Base-by-base conservation (phyloP, 2,888 invertebrate species). In the Apeira syringaria region DNA sequence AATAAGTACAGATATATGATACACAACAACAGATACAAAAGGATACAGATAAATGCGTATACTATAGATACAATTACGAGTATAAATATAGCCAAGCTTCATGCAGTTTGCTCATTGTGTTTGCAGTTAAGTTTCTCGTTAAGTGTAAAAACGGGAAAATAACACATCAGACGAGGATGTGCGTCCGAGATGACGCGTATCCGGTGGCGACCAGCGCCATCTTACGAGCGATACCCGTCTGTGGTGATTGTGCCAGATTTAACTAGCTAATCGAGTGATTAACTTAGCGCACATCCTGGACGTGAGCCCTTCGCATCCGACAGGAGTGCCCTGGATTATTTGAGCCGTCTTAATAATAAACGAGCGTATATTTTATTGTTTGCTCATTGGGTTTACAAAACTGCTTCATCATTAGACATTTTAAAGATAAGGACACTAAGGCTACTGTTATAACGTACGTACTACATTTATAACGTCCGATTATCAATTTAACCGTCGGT, bases 171-270 rank as follows among this genome's bases (percentile, higher is more conserved):
- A 68, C 61, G 73, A 80, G 86, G 83, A 85, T 80, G 81, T 82
- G 75, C 83, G 83, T 82, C 76, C 74, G 76, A 77, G 64, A 60
- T 82, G 85, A 86, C 82, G 84, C 67, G 71, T 66, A 67, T 83
- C 84, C 82, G 80, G 71, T 61, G 59, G 48, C 64, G 55, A 50
- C 58, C 61, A 65, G 62, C 67, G 65, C 77, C 77, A 70, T 78
- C 72, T 77, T 72, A 68, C 72, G 69, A 69, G 59, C 67, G 66
- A 61, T 58, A 58, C 58, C 49, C 64, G 61, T 50, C 55, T 56
- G 42, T 41, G 56, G 58, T 61, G 68, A 64, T 64, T 66, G 60
- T 53, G 61, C 62, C 62, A 59, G 62, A 67, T 67, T 64, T 62
- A 63, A 60, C 63, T 61, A 61, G 59, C 58, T 65, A 64, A 66